These are phyloP conservation scores for Brachyptera risi DNA, from an alignment of 2,888 invertebrate species.

Conservation along the genomic window DNA sequence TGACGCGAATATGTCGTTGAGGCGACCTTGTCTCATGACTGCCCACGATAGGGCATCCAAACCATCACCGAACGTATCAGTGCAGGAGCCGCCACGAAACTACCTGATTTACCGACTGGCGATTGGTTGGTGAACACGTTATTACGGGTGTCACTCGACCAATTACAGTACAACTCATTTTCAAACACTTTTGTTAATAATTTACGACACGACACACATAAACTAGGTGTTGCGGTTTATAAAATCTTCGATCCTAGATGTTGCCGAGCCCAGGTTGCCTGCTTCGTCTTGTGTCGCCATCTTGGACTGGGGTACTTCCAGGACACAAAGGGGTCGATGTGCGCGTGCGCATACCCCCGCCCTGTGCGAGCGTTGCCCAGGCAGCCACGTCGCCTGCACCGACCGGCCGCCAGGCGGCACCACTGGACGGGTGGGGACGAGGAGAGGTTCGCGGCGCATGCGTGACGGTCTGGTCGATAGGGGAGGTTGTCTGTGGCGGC, in stretches of 20 bases:
- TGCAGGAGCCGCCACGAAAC: not conserved
- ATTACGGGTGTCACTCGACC: not conserved
- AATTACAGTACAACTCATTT: not conserved
- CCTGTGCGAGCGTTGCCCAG: not conserved
- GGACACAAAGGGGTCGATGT: not conserved
- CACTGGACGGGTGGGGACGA: constrained; percentile 22
- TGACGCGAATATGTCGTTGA: not conserved
- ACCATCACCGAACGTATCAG: not conserved
- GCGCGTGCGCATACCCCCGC: constrained; percentile 16
- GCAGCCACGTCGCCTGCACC: constrained; percentile 1
- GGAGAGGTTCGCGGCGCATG: not conserved
- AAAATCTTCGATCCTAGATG: not conserved
- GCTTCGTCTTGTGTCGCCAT: constrained; percentile 9
- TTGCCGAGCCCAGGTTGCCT: not conserved
- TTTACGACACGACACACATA: not conserved
- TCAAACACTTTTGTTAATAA: not conserved
- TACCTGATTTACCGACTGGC: too few relatives aligned
- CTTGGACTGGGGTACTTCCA: constrained; percentile 7
- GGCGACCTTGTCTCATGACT: constrained; percentile 25
- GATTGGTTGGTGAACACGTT: constrained; percentile 11
- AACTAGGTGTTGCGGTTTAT: not conserved
- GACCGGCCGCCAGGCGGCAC: constrained; percentile 15
- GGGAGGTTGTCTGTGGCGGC: not conserved
- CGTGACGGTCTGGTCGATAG: not conserved
- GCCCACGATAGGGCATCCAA: constrained; percentile 27